Conservation (phyloP, 2,888 invertebrate species). For the Mesoligia furuncula region DNA sequence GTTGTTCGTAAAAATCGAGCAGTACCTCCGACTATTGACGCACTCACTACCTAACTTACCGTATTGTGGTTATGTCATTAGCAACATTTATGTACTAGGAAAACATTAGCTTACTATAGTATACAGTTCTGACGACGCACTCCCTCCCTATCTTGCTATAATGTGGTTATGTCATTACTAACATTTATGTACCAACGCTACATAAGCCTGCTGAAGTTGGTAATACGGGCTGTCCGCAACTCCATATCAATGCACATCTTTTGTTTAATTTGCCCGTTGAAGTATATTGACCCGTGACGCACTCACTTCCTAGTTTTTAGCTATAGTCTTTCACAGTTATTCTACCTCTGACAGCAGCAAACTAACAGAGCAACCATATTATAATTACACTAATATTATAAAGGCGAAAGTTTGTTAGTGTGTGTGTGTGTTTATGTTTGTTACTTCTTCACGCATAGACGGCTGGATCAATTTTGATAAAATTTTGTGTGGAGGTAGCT, state of each 20-base stretch:
- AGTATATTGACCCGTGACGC: background rate
- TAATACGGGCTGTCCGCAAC: too few species aligned
- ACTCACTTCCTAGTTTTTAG: background rate
- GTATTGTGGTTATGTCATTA: background rate
- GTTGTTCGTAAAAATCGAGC: background rate
- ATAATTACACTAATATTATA: too few species aligned
- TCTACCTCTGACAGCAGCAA: background rate
- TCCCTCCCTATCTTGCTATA: background rate
- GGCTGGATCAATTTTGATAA: too few species aligned
- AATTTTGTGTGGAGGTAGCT: too few species aligned
- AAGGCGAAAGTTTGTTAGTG: too few species aligned
- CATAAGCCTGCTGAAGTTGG: background rate
- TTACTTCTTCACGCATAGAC: too few species aligned
- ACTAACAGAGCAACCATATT: too few species aligned
- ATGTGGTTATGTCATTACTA: background rate
- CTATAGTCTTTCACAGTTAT: background rate
- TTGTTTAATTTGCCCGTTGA: too few species aligned
- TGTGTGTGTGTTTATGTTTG: too few species aligned
- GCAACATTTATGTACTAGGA: slow-evolving; percentile 8
- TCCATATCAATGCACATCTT: too few species aligned
- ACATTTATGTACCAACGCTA: too few species aligned
- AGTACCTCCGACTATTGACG: background rate
- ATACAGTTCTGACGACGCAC: background rate
- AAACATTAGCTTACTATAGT: background rate
- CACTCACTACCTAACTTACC: background rate